Conservation (phyloP, 2,797 vertebrate species). For the Pelodytes ibericus region DNA sequence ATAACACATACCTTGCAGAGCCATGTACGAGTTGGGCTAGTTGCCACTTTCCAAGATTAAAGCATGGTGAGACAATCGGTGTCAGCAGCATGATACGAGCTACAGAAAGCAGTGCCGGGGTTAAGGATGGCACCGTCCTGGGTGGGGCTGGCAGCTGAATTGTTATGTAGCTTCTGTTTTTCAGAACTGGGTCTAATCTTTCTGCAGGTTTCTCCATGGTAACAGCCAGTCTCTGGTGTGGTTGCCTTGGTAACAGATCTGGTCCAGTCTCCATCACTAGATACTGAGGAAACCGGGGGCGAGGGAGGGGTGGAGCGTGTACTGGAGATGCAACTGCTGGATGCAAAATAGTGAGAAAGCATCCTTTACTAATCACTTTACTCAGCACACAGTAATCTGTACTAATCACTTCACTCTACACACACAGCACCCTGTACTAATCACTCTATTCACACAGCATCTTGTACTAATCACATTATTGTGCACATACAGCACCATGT, state of each 20-base stretch:
- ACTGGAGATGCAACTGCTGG: neutral
- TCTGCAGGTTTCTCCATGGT: slow-evolving; percentile 33
- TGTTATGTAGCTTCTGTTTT: slow-evolving; percentile 22
- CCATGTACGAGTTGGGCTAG: too few relatives aligned
- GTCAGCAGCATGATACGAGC: too few relatives aligned
- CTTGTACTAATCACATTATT: neutral
- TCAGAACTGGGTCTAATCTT: slow-evolving; percentile 5
- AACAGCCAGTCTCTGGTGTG: slow-evolving; percentile 37
- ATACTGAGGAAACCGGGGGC: neutral
- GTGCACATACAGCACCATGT: neutral
- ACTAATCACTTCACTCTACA: neutral
- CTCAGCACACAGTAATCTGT: neutral
- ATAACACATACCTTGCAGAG: too few relatives aligned
- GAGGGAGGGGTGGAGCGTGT: neutral
- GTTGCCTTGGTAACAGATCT: slow-evolving; percentile 43
- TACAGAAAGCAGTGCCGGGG: too few relatives aligned
- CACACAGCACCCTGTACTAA: neutral
- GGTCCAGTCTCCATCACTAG: slow-evolving; percentile 18
- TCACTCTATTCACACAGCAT: neutral
- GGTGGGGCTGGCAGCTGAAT: neutral
- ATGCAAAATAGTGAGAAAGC: neutral
- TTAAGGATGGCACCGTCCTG: neutral
- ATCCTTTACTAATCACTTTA: neutral
- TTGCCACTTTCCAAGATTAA: too few relatives aligned
- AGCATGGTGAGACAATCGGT: too few relatives aligned